phyloP scores from a whole-genome alignment of 2,113 vertebrate genomes.

The Bothrops jararaca region DNA sequence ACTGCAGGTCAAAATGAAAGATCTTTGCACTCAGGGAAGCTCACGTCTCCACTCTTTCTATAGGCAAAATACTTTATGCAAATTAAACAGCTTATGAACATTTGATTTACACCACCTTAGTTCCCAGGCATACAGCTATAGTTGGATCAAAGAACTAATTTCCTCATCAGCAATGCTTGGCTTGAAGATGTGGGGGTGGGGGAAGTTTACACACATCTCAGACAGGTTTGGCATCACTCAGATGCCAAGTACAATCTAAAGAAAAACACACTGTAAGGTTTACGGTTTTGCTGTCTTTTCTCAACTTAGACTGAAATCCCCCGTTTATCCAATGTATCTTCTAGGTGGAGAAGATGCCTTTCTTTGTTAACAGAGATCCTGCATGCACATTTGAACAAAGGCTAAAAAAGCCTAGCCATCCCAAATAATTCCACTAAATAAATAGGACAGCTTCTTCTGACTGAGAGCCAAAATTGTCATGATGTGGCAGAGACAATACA shows the following conservation, averaged over 20 bases:
- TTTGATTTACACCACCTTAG: slow-evolving; percentile 18
- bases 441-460: background rate
- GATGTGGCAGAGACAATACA: background rate
- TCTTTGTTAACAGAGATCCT: background rate
- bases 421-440: background rate
- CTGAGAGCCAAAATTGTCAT: background rate
- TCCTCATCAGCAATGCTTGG: background rate
- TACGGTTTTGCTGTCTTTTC: background rate
- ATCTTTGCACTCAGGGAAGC: background rate
- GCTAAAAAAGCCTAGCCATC: background rate
- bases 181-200: background rate
- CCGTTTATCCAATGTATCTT: background rate
- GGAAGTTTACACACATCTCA: slow-evolving; percentile 27
- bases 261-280: background rate
- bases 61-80: slow-evolving; percentile 20
- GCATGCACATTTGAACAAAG: background rate
- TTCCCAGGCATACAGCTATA: slow-evolving; percentile 13
- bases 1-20: background rate
- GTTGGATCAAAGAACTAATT: slow-evolving; percentile 14
- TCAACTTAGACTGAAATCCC: background rate
- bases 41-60: background rate
- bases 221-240: slow-evolving; percentile 20
- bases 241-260: background rate
- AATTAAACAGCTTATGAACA: slow-evolving; percentile 24
- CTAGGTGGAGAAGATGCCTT: background rate